phyloP scores from a whole-genome alignment of 2,888 invertebrate species.

The Zootermopsis nevadensis region DNA sequence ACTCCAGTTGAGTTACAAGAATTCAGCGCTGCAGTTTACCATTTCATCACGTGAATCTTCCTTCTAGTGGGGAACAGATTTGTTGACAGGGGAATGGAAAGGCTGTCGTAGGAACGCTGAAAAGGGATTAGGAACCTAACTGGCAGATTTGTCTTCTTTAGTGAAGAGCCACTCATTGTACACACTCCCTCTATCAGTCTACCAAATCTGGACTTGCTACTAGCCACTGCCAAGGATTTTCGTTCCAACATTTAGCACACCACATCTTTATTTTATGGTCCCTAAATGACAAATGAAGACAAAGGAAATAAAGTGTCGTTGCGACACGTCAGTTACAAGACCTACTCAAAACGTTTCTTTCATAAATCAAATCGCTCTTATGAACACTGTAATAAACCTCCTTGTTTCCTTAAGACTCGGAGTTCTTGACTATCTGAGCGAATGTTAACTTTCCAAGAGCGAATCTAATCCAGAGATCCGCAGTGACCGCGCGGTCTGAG shows the following conservation, averaged over 20 bases:
- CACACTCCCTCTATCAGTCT: background rate
- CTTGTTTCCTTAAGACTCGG: too few relatives aligned
- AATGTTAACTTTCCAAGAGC: too few relatives aligned
- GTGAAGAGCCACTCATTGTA: conserved; percentile 8
- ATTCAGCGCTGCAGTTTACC: background rate
- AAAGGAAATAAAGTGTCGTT: background rate
- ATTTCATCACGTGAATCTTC: background rate
- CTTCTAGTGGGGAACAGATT: background rate
- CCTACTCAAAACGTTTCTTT: background rate
- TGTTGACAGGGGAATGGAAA: background rate
- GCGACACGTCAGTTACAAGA: background rate
- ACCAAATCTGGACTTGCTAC: background rate
- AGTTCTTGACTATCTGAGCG: too few relatives aligned
- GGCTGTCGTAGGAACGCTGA: background rate
- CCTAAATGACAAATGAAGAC: background rate
- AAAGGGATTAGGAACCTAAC: conserved; percentile 27
- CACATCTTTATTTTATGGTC: background rate
- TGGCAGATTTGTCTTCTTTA: conserved; percentile 15
- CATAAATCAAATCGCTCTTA: too few relatives aligned
- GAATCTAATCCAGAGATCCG: too few relatives aligned
- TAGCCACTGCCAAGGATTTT: background rate
- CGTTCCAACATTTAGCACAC: background rate
- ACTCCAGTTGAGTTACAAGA: background rate
- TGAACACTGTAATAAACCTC: too few relatives aligned
- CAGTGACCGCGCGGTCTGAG: too few relatives aligned